These are phyloP conservation scores for Stratiomys singularior DNA, from an alignment of 2,888 invertebrate species.

Conservation along the genomic window DNA sequence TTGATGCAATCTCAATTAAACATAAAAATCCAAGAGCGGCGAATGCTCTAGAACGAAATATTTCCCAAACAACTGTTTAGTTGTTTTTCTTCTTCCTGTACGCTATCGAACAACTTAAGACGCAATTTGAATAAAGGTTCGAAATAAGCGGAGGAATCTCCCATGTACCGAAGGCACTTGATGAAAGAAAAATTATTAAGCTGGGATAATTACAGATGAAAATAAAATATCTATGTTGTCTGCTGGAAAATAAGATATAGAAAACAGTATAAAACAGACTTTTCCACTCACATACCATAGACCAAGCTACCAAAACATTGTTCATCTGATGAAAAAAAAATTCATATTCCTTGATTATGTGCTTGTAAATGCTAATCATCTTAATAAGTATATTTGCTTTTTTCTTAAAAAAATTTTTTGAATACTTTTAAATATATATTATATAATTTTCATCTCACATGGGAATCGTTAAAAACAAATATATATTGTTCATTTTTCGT, in stretches of 20 bases:
- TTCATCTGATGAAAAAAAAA: background rate
- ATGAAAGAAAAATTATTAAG: constrained; percentile 17
- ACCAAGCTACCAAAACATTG: background rate
- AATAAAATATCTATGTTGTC: background rate
- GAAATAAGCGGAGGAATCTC: background rate
- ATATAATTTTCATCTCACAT: constrained; percentile 27
- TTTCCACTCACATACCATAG: background rate
- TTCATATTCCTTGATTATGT: background rate
- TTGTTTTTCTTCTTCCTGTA: background rate
- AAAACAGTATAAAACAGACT: too few species aligned
- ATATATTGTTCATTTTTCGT: constrained; percentile 16
- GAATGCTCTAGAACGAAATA: background rate
- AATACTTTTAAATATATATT: background rate
- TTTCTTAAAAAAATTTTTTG: constrained; percentile 6
- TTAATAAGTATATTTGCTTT: constrained; percentile 21
- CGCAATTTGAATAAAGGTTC: background rate
- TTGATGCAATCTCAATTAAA: constrained; percentile 9
- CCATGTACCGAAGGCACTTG: constrained; percentile 39
- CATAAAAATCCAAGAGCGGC: constrained; percentile 12
- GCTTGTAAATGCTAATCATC: constrained; percentile 35
- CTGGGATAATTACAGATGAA: background rate
- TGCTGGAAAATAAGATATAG: too few species aligned
- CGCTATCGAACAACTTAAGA: background rate
- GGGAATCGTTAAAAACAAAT: constrained; percentile 20
- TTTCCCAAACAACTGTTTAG: background rate